Percentiles rank a stretch among this genome's conserved stretches.
phyloP scores from a whole-genome alignment of 2,113 vertebrate species.

The Urocolius indicus region DNA sequence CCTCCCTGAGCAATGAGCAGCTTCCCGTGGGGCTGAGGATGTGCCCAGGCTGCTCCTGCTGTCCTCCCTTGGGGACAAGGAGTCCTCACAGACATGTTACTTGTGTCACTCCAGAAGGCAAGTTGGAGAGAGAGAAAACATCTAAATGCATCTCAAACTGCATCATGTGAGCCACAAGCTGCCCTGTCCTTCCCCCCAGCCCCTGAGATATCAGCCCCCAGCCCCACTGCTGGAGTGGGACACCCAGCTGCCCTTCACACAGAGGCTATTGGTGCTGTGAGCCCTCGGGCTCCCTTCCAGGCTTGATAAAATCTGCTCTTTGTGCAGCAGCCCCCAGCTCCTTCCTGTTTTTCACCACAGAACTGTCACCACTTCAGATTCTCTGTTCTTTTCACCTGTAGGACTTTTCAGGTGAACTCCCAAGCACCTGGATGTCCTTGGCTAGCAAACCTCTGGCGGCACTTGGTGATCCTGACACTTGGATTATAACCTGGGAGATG shows the following conservation, averaged over 20 bases:
- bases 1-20: background rate
- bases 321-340: background rate
- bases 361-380: fast-evolving
- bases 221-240: fast-evolving
- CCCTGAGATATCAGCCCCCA: fast-evolving
- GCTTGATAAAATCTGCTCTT: background rate
- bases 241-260: fast-evolving
- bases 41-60: background rate
- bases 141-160: fast-evolving
- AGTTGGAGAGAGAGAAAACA: fast-evolving
- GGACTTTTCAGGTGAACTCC: background rate
- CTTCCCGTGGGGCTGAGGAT: background rate
- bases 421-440: fast-evolving
- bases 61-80: too few species aligned
- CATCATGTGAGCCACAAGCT: background rate
- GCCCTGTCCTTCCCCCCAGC: background rate
- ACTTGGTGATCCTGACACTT: fast-evolving
- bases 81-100: fast-evolving
- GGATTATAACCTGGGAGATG: background rate
- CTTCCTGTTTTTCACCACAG: background rate
- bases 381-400: fast-evolving
- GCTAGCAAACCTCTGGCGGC: fast-evolving
- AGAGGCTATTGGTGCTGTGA: fast-evolving
- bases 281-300: background rate
- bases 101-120: background rate